Evolutionary conservation across 1,140 invertebrate species (phyloP).

Genomic region (Monochamus saltuarius): DNA sequence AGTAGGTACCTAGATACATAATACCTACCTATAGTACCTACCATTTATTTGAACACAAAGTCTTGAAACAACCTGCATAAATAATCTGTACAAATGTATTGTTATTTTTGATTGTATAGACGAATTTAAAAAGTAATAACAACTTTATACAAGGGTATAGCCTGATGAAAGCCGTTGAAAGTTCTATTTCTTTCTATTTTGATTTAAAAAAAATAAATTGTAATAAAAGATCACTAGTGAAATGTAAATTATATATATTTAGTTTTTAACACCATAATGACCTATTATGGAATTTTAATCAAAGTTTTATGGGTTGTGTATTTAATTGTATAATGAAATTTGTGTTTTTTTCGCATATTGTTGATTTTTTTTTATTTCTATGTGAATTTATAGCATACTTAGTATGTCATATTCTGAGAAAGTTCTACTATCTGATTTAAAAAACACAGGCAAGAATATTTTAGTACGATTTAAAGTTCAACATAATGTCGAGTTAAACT

Average conservation of each 20-base stretch:
- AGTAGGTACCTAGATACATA: too few relatives aligned
- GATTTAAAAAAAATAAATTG: background rate
- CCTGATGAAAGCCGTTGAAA: slow-evolving; percentile 19
- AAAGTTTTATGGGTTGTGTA: background rate
- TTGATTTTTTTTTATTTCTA: too few relatives aligned
- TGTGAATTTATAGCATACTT: too few relatives aligned
- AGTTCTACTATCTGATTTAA: too few relatives aligned
- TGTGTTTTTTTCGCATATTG: too few relatives aligned
- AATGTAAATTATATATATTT: background rate
- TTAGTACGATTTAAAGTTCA: too few relatives aligned
- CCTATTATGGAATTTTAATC: background rate
- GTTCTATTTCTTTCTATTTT: background rate
- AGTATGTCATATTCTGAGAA: too few relatives aligned
- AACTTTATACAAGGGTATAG: slow-evolving; percentile 7
- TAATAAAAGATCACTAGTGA: background rate
- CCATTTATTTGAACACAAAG: background rate
- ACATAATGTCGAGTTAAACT: too few relatives aligned
- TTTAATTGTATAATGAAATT: background rate
- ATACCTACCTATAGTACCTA: too few relatives aligned
- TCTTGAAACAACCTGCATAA: background rate
- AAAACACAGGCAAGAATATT: too few relatives aligned
- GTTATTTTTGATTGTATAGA: slow-evolving; percentile 2
- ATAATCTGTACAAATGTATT: slow-evolving; percentile 1
- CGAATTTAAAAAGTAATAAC: background rate
- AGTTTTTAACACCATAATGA: background rate